phyloP scores from a whole-genome alignment of 2,113 vertebrate genomes.

The Apodemus speciosus region DNA sequence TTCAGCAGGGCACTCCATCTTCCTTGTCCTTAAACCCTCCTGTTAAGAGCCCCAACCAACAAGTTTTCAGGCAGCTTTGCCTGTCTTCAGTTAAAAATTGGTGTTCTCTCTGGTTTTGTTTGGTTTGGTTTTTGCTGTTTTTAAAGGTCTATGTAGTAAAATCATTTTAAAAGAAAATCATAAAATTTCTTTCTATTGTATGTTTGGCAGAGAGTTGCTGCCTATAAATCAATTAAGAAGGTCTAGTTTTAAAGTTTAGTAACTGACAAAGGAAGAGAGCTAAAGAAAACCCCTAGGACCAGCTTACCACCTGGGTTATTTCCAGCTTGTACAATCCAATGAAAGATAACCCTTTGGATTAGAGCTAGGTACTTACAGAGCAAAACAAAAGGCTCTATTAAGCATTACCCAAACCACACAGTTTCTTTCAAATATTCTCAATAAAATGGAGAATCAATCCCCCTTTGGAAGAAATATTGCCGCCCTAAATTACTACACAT shows the following conservation, averaged over 20 bases:
- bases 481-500: background rate
- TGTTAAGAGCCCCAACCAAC: background rate
- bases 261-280: background rate
- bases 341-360: background rate
- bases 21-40: background rate
- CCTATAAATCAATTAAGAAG: background rate
- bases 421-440: background rate
- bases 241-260: slow-evolving; percentile 28
- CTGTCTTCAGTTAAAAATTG: background rate
- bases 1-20: rapidly evolving
- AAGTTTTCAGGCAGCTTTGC: background rate
- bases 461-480: background rate
- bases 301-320: background rate
- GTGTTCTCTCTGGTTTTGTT: background rate
- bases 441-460: background rate
- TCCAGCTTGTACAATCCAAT: rapidly evolving
- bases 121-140: background rate
- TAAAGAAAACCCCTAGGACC: background rate
- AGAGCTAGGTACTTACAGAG: background rate
- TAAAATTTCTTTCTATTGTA: background rate
- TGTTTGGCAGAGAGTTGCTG: background rate
- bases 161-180: background rate
- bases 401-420: background rate
- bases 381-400: background rate
- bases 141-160: background rate